Evolutionary conservation across 2,113 vertebrate genomes (phyloP), one percentile per base, ranked within the genome.

Genomic region (Pituophis catenifer): DNA sequence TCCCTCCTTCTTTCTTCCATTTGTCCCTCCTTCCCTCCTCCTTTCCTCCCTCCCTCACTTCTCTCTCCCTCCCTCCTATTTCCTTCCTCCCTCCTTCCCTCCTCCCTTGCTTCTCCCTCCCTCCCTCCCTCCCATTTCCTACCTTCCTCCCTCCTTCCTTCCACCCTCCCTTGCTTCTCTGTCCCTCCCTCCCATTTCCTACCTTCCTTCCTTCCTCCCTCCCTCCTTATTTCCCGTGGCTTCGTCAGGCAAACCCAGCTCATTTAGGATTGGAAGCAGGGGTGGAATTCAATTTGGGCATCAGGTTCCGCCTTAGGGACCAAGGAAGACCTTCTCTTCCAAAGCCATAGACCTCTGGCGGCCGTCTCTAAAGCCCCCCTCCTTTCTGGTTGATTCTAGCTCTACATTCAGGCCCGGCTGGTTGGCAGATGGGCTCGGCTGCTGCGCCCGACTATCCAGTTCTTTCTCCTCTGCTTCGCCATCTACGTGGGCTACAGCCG

Each of bases 401-500:
- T 99, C 11, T 99, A 99, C 0, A 97, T 99, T 91, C 99, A 99
- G 97, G 98, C 98, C 0, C 97, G 99, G 59, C 97, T 99, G 94
- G 97, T 96, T 85, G 98, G 98, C 12, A 98, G 98, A 94, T 99
- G 99, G 98, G 98, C 98, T 0, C 97, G 99, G 48, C 97, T 99
- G 50, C 97, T 99, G 89, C 97, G 99, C 5, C 99, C 99, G 94
- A 99, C 99, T 2, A 97, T 99, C 95, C 99, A 99, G 97, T 99
- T 99, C 98, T 98, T 99, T 97, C 97, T 99, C 95, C 96, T 99
- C 95, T 95, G 98, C 96, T 99, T 99, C 0, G 99, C 99, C 3
- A 97, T 99, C 93, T 99, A 98, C 0, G 99, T 99, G 95, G 99
- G 99, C 94, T 99, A 99, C 97, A 99, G 98, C 90, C 97, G 99